Conservation (phyloP, 2,888 invertebrate species). For the Frankliniella fusca region DNA sequence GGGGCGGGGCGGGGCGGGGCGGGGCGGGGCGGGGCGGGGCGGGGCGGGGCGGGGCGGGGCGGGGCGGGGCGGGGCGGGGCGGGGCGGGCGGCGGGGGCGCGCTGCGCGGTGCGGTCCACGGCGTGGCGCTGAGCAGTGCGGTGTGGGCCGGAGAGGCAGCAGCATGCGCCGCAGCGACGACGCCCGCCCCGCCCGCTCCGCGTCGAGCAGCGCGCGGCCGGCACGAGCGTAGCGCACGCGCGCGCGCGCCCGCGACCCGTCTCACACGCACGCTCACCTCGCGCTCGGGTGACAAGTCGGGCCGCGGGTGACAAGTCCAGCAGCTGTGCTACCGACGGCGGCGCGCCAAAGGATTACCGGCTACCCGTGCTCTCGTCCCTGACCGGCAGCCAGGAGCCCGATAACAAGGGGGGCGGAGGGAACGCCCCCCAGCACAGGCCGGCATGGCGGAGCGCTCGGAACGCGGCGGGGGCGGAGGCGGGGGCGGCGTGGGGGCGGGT, state of each 20-base stretch:
- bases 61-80: neutral
- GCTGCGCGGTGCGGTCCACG: constrained; percentile 38
- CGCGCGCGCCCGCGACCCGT: no score
- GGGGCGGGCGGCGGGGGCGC: constrained; percentile 10
- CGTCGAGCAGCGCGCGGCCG: constrained; percentile 37
- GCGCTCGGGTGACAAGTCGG: neutral
- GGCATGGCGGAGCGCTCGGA: constrained; percentile 31
- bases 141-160: constrained; percentile 40
- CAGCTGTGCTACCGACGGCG: neutral
- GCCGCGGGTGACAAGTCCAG: neutral
- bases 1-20: neutral
- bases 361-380: no score
- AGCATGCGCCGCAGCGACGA: constrained; percentile 33
- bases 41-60: neutral
- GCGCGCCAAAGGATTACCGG: no score
- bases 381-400: neutral
- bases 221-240: neutral
- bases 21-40: no score
- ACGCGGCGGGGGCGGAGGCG: constrained; percentile 30
- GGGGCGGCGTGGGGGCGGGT: constrained; percentile 33
- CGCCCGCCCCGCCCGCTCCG: constrained; percentile 41
- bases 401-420: no score
- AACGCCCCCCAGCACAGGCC: constrained; percentile 37
- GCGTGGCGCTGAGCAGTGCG: constrained; percentile 39
- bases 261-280: neutral